Evolutionary conservation across 1,140 invertebrate species (phyloP), one percentile per base, ranked within the genome.

Genomic region (Eupeodes corollae): DNA sequence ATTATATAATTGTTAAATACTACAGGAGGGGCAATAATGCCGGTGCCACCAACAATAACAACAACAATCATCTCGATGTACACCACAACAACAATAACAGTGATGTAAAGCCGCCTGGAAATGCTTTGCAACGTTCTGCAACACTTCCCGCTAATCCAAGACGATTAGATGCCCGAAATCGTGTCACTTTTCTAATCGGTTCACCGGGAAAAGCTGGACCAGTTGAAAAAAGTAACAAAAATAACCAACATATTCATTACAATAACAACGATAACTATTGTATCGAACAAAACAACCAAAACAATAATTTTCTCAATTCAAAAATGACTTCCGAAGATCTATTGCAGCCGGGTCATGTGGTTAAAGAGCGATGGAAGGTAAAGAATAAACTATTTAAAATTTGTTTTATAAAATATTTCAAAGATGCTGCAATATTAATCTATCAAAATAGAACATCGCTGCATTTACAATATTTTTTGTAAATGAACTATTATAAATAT

Each of bases 301-400:
- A 35, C 41, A 42, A 41, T 30, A 13, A 42, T 43, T 39, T 41
- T 37, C 18, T 83, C 64, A 83, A 83, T 71, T 86, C 89, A 72
- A 90, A 83, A 61, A 91, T 91, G 88, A 87, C 88, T 44, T 86
- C 80, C 55, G 92, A 96, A 73, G 93, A 98, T 73, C 77, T 98
- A 42, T 75, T 98, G 53, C 91, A 95, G 70, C 89, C 91, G 19
- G 92, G 91, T 43, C 91, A 96, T 75, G 84, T 97, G 38, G 91
- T 98, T 59, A 98, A 97, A 72, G 93, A 98, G 70, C 72, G 93
- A 69, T 98, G 93, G 92, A 96, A 95, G 88, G 92, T 98, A n/a
- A n/a, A n/a, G n/a, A n/a, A n/a, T n/a, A n/a, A n/a, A n/a, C n/a
- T n/a, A 62, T 52, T 60, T 50, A 18, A 30, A 26, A 40, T 11